Percentiles rank a stretch among this genome's conserved stretches.
Evolutionary conservation across 2,797 vertebrate species (phyloP).

Genomic region (Melanotaenia boesemani): DNA sequence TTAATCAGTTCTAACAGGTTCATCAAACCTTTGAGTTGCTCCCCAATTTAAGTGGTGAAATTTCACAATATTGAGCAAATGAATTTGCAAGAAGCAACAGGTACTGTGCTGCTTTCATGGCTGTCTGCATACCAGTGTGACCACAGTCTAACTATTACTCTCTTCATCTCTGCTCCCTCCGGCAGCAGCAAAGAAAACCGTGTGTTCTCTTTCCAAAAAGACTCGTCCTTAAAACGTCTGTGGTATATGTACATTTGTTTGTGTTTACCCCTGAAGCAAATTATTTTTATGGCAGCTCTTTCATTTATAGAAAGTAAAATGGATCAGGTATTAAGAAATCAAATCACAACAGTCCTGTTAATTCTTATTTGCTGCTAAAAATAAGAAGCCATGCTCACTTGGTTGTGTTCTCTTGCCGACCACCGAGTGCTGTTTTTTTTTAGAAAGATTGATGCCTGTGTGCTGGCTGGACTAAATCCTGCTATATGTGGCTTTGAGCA

Average conservation of each 20-base stretch:
- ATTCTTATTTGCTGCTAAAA: not conserved
- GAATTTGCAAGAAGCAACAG: conserved; percentile 88
- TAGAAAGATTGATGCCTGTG: conserved; percentile 52
- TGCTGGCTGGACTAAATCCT: conserved; percentile 58
- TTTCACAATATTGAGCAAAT: conserved; percentile 84
- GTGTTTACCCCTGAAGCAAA: conserved; percentile 82
- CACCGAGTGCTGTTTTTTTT: conserved; percentile 40
- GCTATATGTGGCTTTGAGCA: conserved; percentile 34
- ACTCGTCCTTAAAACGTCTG: conserved; percentile 60
- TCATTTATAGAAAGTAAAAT: conserved; percentile 43
- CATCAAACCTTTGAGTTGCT: conserved; percentile 38
- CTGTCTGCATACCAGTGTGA: conserved; percentile 87
- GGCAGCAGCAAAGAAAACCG: conserved; percentile 80
- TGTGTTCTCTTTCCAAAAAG: conserved; percentile 81
- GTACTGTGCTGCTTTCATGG: conserved; percentile 80
- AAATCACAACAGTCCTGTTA: not conserved
- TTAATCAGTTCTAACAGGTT: conserved; percentile 24
- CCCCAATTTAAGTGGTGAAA: conserved; percentile 71
- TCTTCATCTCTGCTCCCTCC: conserved; percentile 82
- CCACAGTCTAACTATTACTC: conserved; percentile 86
- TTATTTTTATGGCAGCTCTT: conserved; percentile 55
- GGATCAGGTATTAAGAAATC: not conserved
- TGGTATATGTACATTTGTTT: conserved; percentile 81
- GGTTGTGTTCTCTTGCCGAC: conserved; percentile 15
- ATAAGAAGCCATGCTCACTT: conserved; percentile 33